Base-by-base conservation (phyloP, 2,797 vertebrate species). In the Brotula barbata region DNA sequence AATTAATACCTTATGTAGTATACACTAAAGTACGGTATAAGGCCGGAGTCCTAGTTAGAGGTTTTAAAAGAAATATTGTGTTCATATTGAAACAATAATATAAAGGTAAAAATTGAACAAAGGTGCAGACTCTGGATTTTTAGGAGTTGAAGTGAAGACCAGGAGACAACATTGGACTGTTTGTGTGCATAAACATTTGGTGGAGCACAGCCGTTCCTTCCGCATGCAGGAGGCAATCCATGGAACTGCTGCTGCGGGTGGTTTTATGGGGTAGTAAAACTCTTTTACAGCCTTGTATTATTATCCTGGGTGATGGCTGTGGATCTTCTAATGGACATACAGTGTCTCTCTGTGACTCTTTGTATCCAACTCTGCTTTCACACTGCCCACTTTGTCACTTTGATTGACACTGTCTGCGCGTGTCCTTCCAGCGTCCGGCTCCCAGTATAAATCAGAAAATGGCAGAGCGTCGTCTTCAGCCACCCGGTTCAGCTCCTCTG, bases 381-480 rank as follows among this genome's bases (percentile, higher is more conserved):
- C 12, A 1, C 36, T 64, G 1, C 25, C 31, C 31, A 2, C 19
- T 23, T 6, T 25, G 9, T 47, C 14, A 2, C 40, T 33, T n/a
- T 7, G 2, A 3, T 48, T 58, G n/a, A 60, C 33, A n/a, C 25
- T 28, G 4, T 50, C 36, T 33, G 34, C 44, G 12, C 57, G 9
- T 56, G 44, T 62, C 20, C 53, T 20, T 56, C 7, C 49, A 90
- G 88, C 69, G 1, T 90, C 89, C 37, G 83, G 78, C 77, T 81
- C 55, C 40, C 85, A 82, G 45, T 79, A 68, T 46, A 82, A 67
- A 70, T 76, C 72, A 0, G 90, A 90, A 47, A 88, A 89, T 68
- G 87, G 81, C 49, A 73, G 66, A 16, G 22, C 36, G 11, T n/a
- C n/a, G n/a, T 89, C 82, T 46, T 74, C 82, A 22, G 47, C 56